A percentile compares a stretch with the other conserved stretches of the same genome.
phyloP scores from a whole-genome alignment of 2,888 invertebrate genomes.

The Tuta absoluta region DNA sequence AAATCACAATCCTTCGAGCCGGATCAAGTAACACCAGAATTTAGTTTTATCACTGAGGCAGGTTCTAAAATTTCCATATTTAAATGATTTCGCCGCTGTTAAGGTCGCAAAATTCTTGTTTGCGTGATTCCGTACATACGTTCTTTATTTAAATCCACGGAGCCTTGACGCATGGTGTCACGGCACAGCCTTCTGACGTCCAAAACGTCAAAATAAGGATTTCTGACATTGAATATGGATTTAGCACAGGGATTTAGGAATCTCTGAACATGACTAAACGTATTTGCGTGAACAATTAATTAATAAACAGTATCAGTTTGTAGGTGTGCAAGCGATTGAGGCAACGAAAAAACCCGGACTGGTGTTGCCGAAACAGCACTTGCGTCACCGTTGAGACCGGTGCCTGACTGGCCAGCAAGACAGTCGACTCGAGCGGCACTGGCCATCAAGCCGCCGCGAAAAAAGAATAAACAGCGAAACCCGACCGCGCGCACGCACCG shows the following conservation, averaged over 20 bases:
- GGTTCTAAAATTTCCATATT: constrained; percentile 4
- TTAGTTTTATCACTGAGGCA: background rate
- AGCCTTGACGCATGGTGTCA: constrained; percentile 15
- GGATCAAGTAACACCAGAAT: background rate
- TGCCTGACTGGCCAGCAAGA: constrained; percentile 57
- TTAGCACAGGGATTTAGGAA: too few species aligned
- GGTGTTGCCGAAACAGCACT: constrained; percentile 68
- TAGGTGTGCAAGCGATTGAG: constrained; percentile 49
- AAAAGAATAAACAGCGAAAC: constrained; percentile 44
- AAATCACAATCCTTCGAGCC: constrained; percentile 10
- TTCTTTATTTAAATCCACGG: background rate
- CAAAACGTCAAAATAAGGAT: constrained; percentile 8
- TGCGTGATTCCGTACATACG: constrained; percentile 5
- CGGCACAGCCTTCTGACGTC: constrained; percentile 12
- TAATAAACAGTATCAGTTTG: constrained; percentile 35
- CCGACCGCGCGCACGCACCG: constrained; percentile 48
- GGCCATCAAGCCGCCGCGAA: constrained; percentile 49
- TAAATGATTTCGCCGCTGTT: constrained; percentile 9
- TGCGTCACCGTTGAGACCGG: constrained; percentile 69
- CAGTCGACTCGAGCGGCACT: constrained; percentile 36
- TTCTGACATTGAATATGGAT: constrained; percentile 15
- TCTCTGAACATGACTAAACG: constrained; percentile 17
- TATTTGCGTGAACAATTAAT: constrained; percentile 27
- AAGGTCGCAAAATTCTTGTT: constrained; percentile 19
- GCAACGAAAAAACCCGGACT: constrained; percentile 59